Conservation (phyloP, 2,888 invertebrate species). For the Andricus quercusramuli region DNA sequence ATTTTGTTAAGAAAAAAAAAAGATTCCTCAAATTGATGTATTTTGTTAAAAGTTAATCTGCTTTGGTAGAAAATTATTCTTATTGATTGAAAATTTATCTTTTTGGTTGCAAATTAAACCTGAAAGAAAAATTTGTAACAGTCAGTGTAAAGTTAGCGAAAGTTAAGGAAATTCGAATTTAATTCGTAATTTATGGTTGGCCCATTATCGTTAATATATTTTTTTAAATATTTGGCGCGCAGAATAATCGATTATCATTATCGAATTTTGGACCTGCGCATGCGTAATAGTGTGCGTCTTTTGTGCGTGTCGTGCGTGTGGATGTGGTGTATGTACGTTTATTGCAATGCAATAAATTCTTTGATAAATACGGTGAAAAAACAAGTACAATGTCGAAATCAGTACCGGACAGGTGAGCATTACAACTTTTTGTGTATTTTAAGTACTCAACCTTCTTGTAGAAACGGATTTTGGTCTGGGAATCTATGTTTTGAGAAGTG, state of each 20-base stretch:
- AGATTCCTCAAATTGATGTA: too few species aligned
- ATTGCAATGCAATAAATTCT: neutral
- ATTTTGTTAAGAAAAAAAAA: too few species aligned
- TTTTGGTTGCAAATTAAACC: too few species aligned
- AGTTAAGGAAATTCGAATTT: too few species aligned
- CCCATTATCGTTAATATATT: neutral
- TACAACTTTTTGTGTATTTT: constrained; percentile 13
- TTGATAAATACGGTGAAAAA: constrained; percentile 11
- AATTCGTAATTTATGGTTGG: too few species aligned
- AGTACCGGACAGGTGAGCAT: constrained; percentile 68
- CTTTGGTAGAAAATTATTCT: too few species aligned
- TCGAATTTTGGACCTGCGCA: neutral
- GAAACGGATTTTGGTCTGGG: constrained; percentile 41
- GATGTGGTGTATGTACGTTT: neutral
- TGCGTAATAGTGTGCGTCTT: neutral
- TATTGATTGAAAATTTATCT: too few species aligned
- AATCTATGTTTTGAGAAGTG: constrained; percentile 49
- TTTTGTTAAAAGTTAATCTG: too few species aligned
- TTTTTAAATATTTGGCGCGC: neutral
- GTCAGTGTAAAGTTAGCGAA: too few species aligned
- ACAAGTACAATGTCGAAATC: constrained; percentile 60
- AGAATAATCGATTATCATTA: neutral
- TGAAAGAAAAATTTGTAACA: too few species aligned
- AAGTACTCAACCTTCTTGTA: neutral
- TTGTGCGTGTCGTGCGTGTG: neutral